Percentiles rank a stretch among this genome's conserved stretches.
Conservation (phyloP, 2,113 vertebrate genomes). For the Tragelaphus imberbis region DNA sequence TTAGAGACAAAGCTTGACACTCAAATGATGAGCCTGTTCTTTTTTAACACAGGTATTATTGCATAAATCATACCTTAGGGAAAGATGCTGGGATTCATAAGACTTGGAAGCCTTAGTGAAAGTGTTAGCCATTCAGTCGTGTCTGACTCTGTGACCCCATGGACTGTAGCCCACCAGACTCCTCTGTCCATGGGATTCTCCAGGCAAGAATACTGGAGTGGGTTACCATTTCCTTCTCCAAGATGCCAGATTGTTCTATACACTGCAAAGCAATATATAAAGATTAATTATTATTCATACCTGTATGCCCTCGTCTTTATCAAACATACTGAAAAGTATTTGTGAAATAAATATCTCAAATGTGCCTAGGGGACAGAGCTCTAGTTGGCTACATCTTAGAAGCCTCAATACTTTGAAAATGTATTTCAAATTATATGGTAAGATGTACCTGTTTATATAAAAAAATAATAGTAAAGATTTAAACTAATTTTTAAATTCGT, state of each 20-base stretch:
- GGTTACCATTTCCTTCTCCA: background rate
- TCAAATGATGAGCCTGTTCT: background rate
- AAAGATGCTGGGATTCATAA: background rate
- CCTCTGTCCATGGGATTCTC: background rate
- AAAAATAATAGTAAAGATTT: background rate
- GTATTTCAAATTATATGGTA: background rate
- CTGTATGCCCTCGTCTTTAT: background rate
- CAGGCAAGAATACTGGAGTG: background rate
- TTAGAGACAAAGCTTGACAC: background rate
- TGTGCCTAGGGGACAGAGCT: background rate
- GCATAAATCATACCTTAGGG: background rate
- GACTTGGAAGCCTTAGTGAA: background rate
- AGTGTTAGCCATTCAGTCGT: background rate
- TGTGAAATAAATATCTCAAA: conserved; percentile 27
- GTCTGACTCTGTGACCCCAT: background rate
- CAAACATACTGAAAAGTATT: background rate
- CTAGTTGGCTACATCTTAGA: background rate
- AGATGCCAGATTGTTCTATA: background rate
- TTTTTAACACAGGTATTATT: background rate
- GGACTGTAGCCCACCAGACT: background rate
- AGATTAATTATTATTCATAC: background rate
- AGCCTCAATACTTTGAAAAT: background rate
- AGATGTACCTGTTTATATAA: background rate
- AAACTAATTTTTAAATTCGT: background rate
- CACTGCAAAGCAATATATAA: background rate